A percentile compares a stretch with the other conserved stretches of the same genome.
These are phyloP conservation scores for Auanema freiburgensis DNA, from an alignment of 2,888 invertebrate genomes.

Conservation along the genomic window DNA sequence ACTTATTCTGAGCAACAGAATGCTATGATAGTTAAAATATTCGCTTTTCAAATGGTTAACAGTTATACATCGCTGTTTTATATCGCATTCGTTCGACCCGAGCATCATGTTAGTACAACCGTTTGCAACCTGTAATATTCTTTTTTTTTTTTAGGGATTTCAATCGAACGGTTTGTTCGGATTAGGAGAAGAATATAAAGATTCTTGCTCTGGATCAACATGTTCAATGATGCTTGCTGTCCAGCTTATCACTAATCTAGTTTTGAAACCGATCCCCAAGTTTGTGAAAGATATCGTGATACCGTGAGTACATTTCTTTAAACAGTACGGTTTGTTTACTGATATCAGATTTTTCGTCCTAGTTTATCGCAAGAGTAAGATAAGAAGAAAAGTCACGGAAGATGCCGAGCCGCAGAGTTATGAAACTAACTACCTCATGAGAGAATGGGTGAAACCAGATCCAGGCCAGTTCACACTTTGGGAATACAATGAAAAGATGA, in stretches of 20 bases:
- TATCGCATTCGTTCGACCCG: slow-evolving; percentile 68
- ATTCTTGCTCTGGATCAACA: slow-evolving; percentile 64
- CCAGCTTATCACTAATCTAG: slow-evolving; percentile 67
- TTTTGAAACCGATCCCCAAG: slow-evolving; percentile 68
- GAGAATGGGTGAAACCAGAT: slow-evolving; percentile 66
- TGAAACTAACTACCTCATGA: slow-evolving; percentile 56
- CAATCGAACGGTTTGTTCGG: slow-evolving; percentile 61
- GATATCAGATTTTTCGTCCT: too few relatives aligned
- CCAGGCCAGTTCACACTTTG: slow-evolving; percentile 67
- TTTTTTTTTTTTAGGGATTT: slow-evolving; percentile 33
- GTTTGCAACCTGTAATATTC: neutral
- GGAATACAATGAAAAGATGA: slow-evolving; percentile 68
- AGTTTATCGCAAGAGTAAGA: too few relatives aligned
- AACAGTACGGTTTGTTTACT: neutral
- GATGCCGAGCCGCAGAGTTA: slow-evolving; percentile 4
- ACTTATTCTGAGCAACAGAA: slow-evolving; percentile 67
- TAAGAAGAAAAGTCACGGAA: too few relatives aligned
- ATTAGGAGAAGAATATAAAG: slow-evolving; percentile 64
- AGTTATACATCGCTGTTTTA: slow-evolving; percentile 68
- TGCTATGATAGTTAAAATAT: slow-evolving; percentile 68
- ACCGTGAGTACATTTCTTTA: slow-evolving; percentile 22
- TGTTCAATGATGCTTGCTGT: slow-evolving; percentile 68
- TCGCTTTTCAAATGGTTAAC: slow-evolving; percentile 69
- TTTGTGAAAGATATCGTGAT: slow-evolving; percentile 66
- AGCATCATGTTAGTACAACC: slow-evolving; percentile 30